Base-by-base conservation (phyloP, 2,797 vertebrate genomes). In the Arctocebus calabarensis region DNA sequence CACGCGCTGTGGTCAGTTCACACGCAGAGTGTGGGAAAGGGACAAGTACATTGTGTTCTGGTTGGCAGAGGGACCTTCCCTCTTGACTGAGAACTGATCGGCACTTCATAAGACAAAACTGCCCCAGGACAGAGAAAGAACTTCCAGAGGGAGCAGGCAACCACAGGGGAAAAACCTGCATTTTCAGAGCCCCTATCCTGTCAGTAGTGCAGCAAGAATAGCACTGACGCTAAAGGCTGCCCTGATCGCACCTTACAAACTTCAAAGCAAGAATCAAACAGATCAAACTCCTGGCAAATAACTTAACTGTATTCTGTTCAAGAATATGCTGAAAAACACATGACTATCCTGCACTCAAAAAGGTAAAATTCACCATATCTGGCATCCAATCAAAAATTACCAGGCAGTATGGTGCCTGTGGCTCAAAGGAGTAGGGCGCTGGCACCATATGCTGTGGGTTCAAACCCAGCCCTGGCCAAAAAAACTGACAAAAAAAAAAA, bases 21-120 rank as follows among this genome's bases (percentile, higher is more conserved):
- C 59, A 61, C 0, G 0, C 25, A 27, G 59, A 12, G 10, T 27
- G 1, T 52, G 48, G 48, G 0, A 52, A 14, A 52, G 14, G 48
- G 4, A 52, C 48, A 52, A 14, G 48, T 16, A 52, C 14, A 16
- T 16, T 52, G 3, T 52, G 14, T 32, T 19, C 62, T 34, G 40
- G 32, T 43, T 4, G 17, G 62, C 17, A 7, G 71, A 85, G 61
- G n/a, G 16, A n/a, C 52, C 20, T 4, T 2, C 20, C 40, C 40
- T 57, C 29, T 11, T 12, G 0, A 8, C 62, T 23, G 32, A 59
- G 74, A 13, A 16, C 13, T 13, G 32, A 48, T 9, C 19, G 14
- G 55, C 13, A 1, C 0, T 0, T 0, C n/a, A 27, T 7, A 20
- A 25, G 7, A 19, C 25, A 37, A 34, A 85, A 59, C 17, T 4